phyloP scores from a whole-genome alignment of 2,113 vertebrate genomes.

The Mesitornis unicolor region DNA sequence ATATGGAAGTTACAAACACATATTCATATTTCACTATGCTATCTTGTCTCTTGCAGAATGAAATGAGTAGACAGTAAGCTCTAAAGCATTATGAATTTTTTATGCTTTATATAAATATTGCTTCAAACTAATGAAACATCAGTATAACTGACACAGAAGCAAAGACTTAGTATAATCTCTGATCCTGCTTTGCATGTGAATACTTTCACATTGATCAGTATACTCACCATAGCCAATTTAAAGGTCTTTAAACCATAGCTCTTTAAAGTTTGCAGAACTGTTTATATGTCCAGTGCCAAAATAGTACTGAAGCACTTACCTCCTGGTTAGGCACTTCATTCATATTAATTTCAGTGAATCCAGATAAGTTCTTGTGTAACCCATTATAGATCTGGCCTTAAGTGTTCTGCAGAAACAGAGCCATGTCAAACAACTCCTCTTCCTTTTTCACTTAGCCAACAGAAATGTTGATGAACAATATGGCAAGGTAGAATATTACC shows the following conservation, averaged over 20 bases:
- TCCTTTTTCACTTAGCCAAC: neutral
- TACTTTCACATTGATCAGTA: neutral
- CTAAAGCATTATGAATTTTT: slow-evolving; percentile 29
- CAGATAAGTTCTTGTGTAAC: neutral
- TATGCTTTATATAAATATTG: neutral
- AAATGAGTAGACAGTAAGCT: neutral
- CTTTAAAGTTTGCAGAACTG: neutral
- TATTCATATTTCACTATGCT: neutral
- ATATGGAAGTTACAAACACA: neutral
- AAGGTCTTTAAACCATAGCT: too few species aligned
- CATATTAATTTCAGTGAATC: neutral
- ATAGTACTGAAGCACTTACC: neutral
- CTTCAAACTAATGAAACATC: neutral
- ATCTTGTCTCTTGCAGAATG: neutral
- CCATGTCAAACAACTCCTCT: neutral
- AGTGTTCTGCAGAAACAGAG: neutral
- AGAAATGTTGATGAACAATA: neutral
- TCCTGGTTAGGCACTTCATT: neutral
- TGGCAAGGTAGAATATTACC: neutral
- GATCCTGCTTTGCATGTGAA: neutral
- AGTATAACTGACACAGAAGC: neutral
- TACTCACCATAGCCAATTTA: neutral
- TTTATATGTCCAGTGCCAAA: neutral
- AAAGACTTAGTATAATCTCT: neutral
- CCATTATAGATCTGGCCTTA: neutral